phyloP scores from a whole-genome alignment of 1,140 invertebrate genomes.

The Gyrodactylus bullatarudis region DNA sequence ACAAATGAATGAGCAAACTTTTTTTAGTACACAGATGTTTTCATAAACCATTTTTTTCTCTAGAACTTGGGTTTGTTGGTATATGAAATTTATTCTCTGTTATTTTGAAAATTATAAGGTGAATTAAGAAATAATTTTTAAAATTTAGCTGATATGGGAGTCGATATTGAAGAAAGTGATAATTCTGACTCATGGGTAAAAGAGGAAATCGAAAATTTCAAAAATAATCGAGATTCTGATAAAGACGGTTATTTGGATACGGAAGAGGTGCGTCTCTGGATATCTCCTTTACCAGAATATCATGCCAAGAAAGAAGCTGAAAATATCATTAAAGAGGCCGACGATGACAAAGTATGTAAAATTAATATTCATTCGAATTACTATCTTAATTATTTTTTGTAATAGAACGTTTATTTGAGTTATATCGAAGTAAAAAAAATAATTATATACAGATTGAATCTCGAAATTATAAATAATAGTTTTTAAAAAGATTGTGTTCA shows the following conservation, averaged over 20 bases:
- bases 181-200: neutral
- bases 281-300: neutral
- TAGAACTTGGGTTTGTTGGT: neutral
- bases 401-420: too few relatives aligned
- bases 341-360: neutral
- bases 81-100: neutral
- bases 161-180: neutral
- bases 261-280: neutral
- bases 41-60: neutral
- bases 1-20: neutral
- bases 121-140: neutral
- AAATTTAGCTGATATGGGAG: neutral
- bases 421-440: too few relatives aligned
- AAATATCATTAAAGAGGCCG: neutral
- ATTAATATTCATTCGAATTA: too few relatives aligned
- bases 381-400: too few relatives aligned
- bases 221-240: neutral
- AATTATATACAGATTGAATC: too few relatives aligned
- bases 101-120: neutral
- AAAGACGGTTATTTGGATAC: neutral
- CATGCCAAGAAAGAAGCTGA: neutral
- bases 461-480: too few relatives aligned
- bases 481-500: too few relatives aligned
- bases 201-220: neutral
- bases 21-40: neutral